Percentiles rank a stretch among this genome's conserved stretches.
Conservation (phyloP, 2,113 vertebrate genomes). For the Sigmodon hispidus region DNA sequence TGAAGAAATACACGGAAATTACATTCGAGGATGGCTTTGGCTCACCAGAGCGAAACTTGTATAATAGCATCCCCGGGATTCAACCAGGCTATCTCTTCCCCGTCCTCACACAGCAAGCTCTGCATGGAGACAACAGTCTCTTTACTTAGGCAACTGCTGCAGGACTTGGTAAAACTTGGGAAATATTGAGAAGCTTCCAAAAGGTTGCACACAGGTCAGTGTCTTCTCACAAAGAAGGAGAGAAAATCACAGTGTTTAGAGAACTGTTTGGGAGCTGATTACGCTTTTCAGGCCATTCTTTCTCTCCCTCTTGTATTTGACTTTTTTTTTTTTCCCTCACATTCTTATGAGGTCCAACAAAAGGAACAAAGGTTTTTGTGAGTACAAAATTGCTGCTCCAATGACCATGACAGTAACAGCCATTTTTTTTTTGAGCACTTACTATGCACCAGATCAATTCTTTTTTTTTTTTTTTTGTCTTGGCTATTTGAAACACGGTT, state of each 20-base stretch:
- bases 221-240: not conserved
- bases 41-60: constrained; percentile 53
- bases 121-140: not conserved
- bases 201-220: constrained; percentile 37
- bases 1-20: constrained; percentile 77
- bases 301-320: not conserved
- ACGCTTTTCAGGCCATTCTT: not conserved
- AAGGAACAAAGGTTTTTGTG: constrained; percentile 37
- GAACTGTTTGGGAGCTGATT: constrained; percentile 37
- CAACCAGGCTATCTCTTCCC: not conserved
- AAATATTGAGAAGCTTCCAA: not conserved
- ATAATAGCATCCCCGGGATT: constrained; percentile 53
- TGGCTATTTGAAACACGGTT: not conserved
- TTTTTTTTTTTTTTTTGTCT: not conserved
- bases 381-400: not conserved
- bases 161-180: constrained; percentile 22
- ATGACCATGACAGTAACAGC: not conserved
- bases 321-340: not conserved
- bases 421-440: not conserved
- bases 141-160: constrained; percentile 22
- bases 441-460: not conserved
- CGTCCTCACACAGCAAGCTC: not conserved
- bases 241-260: constrained; percentile 38
- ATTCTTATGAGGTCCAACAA: not conserved
- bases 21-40: constrained; percentile 32